Base-by-base conservation (phyloP, 2,113 vertebrate genomes). In the Cairina moschata region DNA sequence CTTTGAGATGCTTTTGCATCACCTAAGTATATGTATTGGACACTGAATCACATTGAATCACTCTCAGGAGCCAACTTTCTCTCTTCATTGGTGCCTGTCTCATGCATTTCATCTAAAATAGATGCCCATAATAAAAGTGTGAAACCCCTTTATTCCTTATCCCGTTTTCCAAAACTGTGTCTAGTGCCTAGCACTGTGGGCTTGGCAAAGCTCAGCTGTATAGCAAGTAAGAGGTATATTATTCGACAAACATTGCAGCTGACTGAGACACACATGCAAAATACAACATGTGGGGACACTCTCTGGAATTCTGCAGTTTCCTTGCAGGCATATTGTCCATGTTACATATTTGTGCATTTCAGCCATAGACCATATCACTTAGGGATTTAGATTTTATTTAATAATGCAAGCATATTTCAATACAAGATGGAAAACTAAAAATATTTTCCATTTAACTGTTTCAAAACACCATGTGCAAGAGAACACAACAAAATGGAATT, bases 361-460 rank as follows among this genome's bases (percentile, higher is more conserved):
- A 93, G 69, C 75, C 54, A 54, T 65, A 91, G 92, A 91, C 84
- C 1, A 0, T 76, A 90, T 95, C 80, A 83, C 91, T 94, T 58
- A 59, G 68, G 91, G 83, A 93, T 78, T 95, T 84, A n/a, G 75
- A 90, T 93, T 92, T 79, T 83, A 82, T 87, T 93, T 93, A 92
- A 95, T 87, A 95, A 93, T 81, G 74, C 82, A 91, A 93, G 74
- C 58, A 77, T 91, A 95, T 92, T 97, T 97, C 88, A 88, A 84
- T 96, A 74, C 92, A 93, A 95, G 93, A 95, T 93, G 93, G 74
- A 73, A 96, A 95, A 90, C 75, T 88, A 90, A 95, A 96, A 95
- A 93, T 96, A 85, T 96, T 94, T 97, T 97, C 91, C 86, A 11
- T 95, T 86, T 95, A 95, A 96, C 86, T 91, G 94, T 96, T 97